phyloP scores from a whole-genome alignment of 2,888 invertebrate species.

The Megamerina dolium region DNA sequence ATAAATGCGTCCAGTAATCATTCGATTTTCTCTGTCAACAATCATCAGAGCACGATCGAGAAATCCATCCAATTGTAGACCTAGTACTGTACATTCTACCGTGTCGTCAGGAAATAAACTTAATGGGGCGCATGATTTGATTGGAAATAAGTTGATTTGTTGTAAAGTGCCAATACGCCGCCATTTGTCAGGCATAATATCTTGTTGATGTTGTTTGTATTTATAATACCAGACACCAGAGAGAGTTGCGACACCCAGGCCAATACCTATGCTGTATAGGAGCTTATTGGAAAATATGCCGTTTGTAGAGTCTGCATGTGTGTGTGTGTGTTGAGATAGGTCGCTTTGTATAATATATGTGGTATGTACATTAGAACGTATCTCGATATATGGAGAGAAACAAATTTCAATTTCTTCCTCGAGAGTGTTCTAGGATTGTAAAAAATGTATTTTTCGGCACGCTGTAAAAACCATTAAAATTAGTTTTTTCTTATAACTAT shows the following conservation, averaged over 20 bases:
- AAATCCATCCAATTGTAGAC: conserved; percentile 29
- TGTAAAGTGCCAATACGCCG: conserved; percentile 37
- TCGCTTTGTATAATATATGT: too few relatives aligned
- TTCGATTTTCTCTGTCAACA: conserved; percentile 32
- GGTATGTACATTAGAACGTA: too few relatives aligned
- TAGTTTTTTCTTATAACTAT: too few relatives aligned
- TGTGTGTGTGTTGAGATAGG: too few relatives aligned
- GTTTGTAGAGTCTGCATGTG: not conserved
- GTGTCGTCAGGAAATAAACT: conserved; percentile 17
- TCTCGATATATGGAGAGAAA: too few relatives aligned
- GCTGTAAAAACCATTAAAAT: too few relatives aligned
- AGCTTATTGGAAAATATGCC: conserved; percentile 3
- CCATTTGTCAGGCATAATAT: conserved; percentile 39
- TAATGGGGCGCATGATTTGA: conserved; percentile 40
- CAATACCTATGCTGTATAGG: conserved; percentile 21
- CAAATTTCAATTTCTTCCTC: too few relatives aligned
- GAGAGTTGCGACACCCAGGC: conserved; percentile 26
- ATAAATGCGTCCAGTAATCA: conserved; percentile 40
- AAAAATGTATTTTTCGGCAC: too few relatives aligned
- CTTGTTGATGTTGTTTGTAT: conserved; percentile 24
- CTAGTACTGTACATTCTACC: conserved; percentile 34
- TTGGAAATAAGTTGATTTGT: conserved; percentile 34
- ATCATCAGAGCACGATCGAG: conserved; percentile 41
- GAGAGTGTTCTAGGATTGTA: too few relatives aligned
- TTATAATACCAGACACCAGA: conserved; percentile 32